Conservation (phyloP, 2,797 vertebrate species). For the Paedocypris micromegethes region DNA sequence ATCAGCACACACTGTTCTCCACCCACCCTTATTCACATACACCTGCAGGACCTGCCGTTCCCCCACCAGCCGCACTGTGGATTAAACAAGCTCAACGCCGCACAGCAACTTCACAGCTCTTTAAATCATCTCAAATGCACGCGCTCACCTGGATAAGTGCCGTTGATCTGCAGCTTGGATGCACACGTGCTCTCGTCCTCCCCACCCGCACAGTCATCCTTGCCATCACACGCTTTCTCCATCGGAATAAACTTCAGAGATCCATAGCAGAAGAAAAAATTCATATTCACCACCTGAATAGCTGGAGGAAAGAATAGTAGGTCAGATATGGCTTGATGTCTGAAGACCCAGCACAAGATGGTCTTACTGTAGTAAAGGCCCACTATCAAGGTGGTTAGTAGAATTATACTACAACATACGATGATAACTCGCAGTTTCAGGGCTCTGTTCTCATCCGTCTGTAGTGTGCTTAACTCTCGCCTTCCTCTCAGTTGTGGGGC, state of each 20-base stretch:
- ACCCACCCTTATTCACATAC: constrained; percentile 44
- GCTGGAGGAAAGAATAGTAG: constrained; percentile 49
- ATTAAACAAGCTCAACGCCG: neutral
- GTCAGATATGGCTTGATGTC: neutral
- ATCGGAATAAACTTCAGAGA: constrained; percentile 61
- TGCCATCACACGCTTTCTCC: constrained; percentile 60
- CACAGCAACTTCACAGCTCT: neutral
- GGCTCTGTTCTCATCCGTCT: constrained; percentile 23
- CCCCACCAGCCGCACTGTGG: constrained; percentile 66
- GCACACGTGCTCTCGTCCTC: constrained; percentile 70
- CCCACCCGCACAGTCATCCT: constrained; percentile 55
- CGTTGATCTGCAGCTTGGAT: constrained; percentile 33
- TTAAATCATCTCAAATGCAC: neutral
- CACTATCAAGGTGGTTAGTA: constrained; percentile 27
- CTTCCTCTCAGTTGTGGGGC: constrained; percentile 30
- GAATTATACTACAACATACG: constrained; percentile 31
- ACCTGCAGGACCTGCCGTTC: constrained; percentile 69
- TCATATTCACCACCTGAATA: constrained; percentile 59
- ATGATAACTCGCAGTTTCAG: constrained; percentile 19
- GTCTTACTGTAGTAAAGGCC: constrained; percentile 44
- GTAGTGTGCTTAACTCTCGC: constrained; percentile 30
- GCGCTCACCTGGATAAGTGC: constrained; percentile 41
- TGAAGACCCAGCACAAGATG: neutral
- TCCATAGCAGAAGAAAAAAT: constrained; percentile 68
- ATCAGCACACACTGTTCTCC: constrained; percentile 67